These are phyloP conservation scores for Xiphorhynchus erythropygius DNA, from an alignment of 2,797 vertebrate genomes.

Conservation along the genomic window DNA sequence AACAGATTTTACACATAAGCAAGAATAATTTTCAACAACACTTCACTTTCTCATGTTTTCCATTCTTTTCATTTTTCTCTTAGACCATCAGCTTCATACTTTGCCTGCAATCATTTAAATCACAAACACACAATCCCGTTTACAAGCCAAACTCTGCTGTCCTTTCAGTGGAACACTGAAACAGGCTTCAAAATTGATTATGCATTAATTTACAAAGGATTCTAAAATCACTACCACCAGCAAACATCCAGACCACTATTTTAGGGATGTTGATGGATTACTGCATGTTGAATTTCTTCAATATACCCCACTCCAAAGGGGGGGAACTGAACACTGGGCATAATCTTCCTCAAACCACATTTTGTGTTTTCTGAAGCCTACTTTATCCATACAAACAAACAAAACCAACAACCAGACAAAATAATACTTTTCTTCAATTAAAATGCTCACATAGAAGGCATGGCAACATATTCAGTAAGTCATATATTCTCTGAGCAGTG, in stretches of 20 bases:
- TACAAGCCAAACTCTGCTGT: not conserved
- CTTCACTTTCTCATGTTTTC: not conserved
- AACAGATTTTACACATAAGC: not conserved
- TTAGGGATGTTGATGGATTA: not conserved
- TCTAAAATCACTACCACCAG: not conserved
- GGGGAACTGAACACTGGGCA: rapidly evolving
- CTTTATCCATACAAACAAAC: not conserved
- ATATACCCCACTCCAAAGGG: rapidly evolving
- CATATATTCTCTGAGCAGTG: not conserved
- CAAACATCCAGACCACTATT: not conserved
- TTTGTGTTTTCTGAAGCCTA: not conserved
- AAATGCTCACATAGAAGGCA: not conserved
- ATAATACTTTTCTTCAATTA: not conserved
- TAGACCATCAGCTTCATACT: not conserved
- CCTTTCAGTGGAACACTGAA: not conserved
- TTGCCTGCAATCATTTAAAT: not conserved
- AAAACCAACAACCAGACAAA: not conserved
- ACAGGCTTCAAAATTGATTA: not conserved
- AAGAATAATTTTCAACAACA: not conserved
- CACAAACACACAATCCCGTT: not conserved
- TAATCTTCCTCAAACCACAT: not conserved
- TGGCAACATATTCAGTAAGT: not conserved
- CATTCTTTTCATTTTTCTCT: not conserved
- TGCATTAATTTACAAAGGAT: not conserved
- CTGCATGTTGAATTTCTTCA: not conserved